Evolutionary conservation across 2,113 vertebrate genomes (phyloP).

Genomic region (Platycercus adscitus): DNA sequence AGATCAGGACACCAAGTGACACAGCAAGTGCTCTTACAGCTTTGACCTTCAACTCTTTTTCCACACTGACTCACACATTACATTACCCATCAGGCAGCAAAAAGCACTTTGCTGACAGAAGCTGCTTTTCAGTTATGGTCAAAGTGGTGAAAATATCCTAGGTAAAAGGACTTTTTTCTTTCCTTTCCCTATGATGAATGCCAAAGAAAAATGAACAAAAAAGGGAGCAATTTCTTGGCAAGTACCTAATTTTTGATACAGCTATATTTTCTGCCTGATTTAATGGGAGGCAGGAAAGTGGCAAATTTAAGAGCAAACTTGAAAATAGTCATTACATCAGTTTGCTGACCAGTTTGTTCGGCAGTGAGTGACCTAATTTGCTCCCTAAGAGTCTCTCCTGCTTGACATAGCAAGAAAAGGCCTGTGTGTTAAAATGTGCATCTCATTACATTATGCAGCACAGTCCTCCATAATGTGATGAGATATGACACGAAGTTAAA

Average conservation of each 20-base stretch:
- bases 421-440: slow-evolving; percentile 60
- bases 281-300: slow-evolving; percentile 9
- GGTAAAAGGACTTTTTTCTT: slow-evolving; percentile 13
- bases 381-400: background rate
- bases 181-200: background rate
- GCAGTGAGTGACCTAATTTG: slow-evolving; percentile 14
- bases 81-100: slow-evolving; percentile 61
- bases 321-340: slow-evolving; percentile 22
- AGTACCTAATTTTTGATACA: slow-evolving; percentile 49
- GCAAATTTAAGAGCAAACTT: slow-evolving; percentile 50
- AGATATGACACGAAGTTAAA: slow-evolving; percentile 41
- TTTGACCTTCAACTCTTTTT: slow-evolving; percentile 22
- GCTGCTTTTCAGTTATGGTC: slow-evolving; percentile 1
- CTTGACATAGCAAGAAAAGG: slow-evolving; percentile 20
- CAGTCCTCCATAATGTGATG: slow-evolving; percentile 53
- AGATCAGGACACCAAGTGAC: slow-evolving; percentile 7
- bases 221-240: slow-evolving; percentile 31
- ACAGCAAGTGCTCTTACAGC: slow-evolving; percentile 1
- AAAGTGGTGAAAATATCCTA: slow-evolving; percentile 37
- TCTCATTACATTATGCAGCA: slow-evolving; percentile 43
- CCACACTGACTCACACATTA: slow-evolving; percentile 19
- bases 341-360: slow-evolving; percentile 38
- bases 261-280: slow-evolving; percentile 42
- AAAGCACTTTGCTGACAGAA: slow-evolving; percentile 46
- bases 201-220: slow-evolving; percentile 41